Base-by-base conservation (phyloP, 2,113 vertebrate species). In the Pseudorasbora parva region DNA sequence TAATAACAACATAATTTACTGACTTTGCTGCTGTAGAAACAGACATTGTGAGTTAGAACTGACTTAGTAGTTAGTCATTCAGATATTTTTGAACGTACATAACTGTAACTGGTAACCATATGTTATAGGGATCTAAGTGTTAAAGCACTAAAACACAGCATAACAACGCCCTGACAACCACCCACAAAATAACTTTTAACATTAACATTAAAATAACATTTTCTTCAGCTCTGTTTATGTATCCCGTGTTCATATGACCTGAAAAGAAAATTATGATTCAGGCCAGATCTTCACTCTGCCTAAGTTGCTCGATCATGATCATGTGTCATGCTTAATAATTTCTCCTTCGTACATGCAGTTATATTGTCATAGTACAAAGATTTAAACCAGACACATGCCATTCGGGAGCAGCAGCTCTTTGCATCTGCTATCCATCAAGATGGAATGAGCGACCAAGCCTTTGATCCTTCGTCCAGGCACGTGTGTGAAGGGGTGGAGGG, bases 341-440 rank as follows among this genome's bases (percentile, higher is more conserved):
- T 86, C 83, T 87, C 60, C 37, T 68, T 19, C 56, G 73, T 73
- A 47, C 51, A 75, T 51, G 37, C 62, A 64, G 41, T 83, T 71
- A 82, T 82, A 75, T 47, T 78, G 71, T 82, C 59, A 81, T 8
- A 60, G 60, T 33, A 51, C 57, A 15, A 57, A 84, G 78, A 88
- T 82, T 41, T 72, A 82, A 81, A 81, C 47, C 87, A 85, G 76
- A 82, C 89, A 83, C 88, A 85, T 51, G 75, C 88, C 90, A 86
- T 89, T 91, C 87, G 89, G 90, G 87, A 82, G 90, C 86, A 89
- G 87, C 85, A 81, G 84, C 87, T 90, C 87, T 27, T 89, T 92
- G 91, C 93, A 94, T 94, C 93, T 94, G 93, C 92, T 93, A 91
- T 90, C 87, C 89, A 94, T 94, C 93, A 94, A 89, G 87, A 91